Evolutionary conservation across 1,140 invertebrate genomes (phyloP).

Genomic region (Drosophila oshimai): DNA sequence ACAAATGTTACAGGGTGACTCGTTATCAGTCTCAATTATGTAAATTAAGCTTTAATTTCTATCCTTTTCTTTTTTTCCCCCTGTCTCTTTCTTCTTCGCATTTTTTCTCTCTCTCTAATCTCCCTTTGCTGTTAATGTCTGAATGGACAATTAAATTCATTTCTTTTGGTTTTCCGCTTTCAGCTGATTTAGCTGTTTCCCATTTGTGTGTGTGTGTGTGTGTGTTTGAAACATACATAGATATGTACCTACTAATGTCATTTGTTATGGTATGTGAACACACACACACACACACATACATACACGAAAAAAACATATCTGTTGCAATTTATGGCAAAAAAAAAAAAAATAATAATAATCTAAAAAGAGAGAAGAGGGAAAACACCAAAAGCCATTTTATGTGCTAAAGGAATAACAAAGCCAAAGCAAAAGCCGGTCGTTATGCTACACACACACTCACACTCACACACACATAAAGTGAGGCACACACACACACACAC

Average conservation of each 20-base stretch:
- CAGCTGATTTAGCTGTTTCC: constrained; percentile 19
- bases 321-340: constrained; percentile 61
- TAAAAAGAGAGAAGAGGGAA: neutral
- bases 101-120: neutral
- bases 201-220: neutral
- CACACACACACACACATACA: constrained; percentile 3
- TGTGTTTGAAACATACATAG: neutral
- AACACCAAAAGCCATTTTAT: constrained; percentile 66
- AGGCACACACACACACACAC: constrained; percentile 3
- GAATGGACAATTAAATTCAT: constrained; percentile 30
- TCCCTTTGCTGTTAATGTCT: constrained; percentile 24
- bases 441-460: constrained; percentile 11
- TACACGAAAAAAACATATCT: constrained; percentile 22
- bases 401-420: constrained; percentile 73
- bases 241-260: constrained; percentile 26
- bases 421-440: constrained; percentile 61
- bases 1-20: neutral
- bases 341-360: neutral
- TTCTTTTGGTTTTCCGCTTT: neutral
- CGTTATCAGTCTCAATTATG: constrained; percentile 35
- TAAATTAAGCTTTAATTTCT: constrained; percentile 35
- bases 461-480: neutral
- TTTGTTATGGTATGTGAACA: constrained; percentile 25
- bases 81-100: neutral
- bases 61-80: neutral